These are phyloP conservation scores for Endomychus coccineus DNA, from an alignment of 2,888 invertebrate species.

Conservation along the genomic window DNA sequence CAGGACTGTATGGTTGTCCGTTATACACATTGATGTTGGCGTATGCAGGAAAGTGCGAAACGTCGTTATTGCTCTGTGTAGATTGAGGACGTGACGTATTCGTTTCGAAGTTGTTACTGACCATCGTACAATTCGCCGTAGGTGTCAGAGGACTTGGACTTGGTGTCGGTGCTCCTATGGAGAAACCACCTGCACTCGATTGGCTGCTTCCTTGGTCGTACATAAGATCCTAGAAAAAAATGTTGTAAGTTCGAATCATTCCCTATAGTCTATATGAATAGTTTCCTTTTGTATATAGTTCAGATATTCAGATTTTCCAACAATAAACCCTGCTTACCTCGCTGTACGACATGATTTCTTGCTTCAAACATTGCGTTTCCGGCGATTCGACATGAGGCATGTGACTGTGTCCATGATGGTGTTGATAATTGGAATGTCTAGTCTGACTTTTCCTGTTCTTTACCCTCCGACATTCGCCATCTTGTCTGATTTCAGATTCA, in stretches of 20 bases:
- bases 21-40: slow-evolving; percentile 30
- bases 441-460: slow-evolving; percentile 28
- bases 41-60: slow-evolving; percentile 30
- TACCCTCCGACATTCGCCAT: slow-evolving; percentile 36
- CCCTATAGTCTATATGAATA: too few species aligned
- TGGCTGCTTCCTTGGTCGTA: slow-evolving; percentile 46
- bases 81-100: slow-evolving; percentile 17
- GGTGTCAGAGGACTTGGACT: slow-evolving; percentile 39
- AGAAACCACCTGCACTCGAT: slow-evolving; percentile 39
- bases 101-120: slow-evolving; percentile 19
- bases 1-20: slow-evolving; percentile 35
- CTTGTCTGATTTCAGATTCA: slow-evolving; percentile 57
- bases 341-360: slow-evolving; percentile 23
- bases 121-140: slow-evolving; percentile 21
- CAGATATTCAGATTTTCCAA: too few species aligned
- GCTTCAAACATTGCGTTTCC: slow-evolving; percentile 22
- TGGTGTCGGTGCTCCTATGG: slow-evolving; percentile 34
- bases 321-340: slow-evolving; percentile 26
- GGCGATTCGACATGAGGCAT: neutral
- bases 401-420: slow-evolving; percentile 12
- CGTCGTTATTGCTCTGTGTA: slow-evolving; percentile 20
- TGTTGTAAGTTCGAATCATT: too few species aligned
- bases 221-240: too few species aligned
- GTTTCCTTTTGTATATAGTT: too few species aligned
- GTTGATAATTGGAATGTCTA: slow-evolving; percentile 16